Conservation (phyloP, 2,797 vertebrate genomes). For the Xiphorhynchus erythropygius region DNA sequence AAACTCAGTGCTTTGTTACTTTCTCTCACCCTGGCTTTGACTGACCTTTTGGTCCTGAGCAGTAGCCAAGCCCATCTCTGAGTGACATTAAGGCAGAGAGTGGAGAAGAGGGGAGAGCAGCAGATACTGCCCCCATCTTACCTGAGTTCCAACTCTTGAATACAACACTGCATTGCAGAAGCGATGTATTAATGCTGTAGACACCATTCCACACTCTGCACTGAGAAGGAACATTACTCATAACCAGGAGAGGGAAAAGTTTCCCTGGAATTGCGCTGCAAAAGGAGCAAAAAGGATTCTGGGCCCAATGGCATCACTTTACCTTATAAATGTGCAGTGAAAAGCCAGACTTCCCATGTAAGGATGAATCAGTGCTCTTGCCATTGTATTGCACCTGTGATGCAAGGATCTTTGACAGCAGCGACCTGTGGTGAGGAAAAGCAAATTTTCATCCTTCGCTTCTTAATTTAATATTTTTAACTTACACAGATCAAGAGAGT, state of each 20-base stretch:
- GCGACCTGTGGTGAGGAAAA: background rate
- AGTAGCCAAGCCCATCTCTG: background rate
- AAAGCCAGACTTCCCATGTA: background rate
- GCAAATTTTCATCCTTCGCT: background rate
- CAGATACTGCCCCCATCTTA: background rate
- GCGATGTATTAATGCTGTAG: background rate
- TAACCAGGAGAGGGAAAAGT: background rate
- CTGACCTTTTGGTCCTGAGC: background rate
- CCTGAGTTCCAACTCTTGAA: background rate
- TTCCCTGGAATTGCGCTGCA: background rate
- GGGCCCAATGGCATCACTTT: background rate
- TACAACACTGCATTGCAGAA: background rate
- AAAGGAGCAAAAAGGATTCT: background rate
- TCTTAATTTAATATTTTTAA: background rate
- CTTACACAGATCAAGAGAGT: background rate
- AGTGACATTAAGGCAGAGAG: background rate
- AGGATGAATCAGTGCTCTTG: background rate
- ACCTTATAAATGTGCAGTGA: background rate
- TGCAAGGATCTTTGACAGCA: background rate
- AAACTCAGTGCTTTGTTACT: background rate
- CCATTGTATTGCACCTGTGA: fast-evolving
- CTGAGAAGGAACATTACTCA: background rate
- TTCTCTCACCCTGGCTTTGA: background rate
- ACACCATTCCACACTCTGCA: fast-evolving
- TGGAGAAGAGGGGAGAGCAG: background rate